phyloP scores from a whole-genome alignment of 1,140 invertebrate species.

The Papilio machaon region DNA sequence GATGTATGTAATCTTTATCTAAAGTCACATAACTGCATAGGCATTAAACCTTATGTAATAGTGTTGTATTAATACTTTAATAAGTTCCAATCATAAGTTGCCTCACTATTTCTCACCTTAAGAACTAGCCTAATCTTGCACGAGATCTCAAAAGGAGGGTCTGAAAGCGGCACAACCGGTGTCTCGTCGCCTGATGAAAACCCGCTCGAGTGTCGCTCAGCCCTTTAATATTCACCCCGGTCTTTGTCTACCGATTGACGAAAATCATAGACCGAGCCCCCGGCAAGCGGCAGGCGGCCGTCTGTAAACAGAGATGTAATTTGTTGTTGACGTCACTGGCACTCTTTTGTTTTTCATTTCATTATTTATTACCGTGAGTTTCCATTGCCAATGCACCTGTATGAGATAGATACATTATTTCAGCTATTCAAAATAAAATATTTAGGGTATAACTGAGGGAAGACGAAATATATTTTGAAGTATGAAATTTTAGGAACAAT shows the following conservation, averaged over 20 bases:
- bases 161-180: conserved; percentile 71
- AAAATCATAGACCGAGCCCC: conserved; percentile 66
- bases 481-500: no score
- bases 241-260: conserved; percentile 78
- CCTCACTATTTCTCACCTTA: conserved; percentile 59
- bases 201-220: conserved; percentile 68
- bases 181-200: conserved; percentile 76
- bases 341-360: conserved; percentile 30
- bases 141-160: conserved; percentile 77
- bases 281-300: conserved; percentile 43
- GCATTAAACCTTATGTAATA: background rate
- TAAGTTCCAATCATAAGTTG: conserved; percentile 22
- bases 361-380: background rate
- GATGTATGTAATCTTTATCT: no score
- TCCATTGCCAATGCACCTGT: background rate
- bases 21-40: background rate
- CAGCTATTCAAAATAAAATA: no score
- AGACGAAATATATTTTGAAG: no score
- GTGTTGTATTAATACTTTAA: conserved; percentile 12
- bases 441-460: no score
- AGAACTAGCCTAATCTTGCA: conserved; percentile 79
- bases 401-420: no score
- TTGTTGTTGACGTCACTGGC: conserved; percentile 46
- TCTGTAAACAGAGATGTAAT: conserved; percentile 52
- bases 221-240: conserved; percentile 77